Evolutionary conservation across 2,113 vertebrate genomes (phyloP).

Genomic region (Gorsachius goisagi): DNA sequence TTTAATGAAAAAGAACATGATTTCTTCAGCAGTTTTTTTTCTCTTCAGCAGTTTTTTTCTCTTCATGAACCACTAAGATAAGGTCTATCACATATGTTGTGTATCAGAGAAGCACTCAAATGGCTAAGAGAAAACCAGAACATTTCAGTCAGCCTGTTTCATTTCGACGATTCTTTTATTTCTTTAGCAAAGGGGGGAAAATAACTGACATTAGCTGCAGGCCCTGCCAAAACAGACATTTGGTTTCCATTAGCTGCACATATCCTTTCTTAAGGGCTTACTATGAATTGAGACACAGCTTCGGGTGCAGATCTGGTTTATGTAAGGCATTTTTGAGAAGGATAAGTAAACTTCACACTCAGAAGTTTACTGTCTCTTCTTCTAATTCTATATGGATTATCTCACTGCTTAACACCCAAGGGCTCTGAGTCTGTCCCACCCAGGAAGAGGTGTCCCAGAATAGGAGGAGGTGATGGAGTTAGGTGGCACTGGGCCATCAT

Average conservation of each 20-base stretch:
- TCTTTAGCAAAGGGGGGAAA: slow-evolving; percentile 23
- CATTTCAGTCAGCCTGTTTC: slow-evolving; percentile 28
- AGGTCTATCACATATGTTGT: slow-evolving; percentile 32
- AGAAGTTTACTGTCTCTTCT: background rate
- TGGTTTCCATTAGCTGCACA: slow-evolving; percentile 71
- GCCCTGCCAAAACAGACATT: slow-evolving; percentile 73
- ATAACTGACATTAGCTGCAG: slow-evolving; percentile 55
- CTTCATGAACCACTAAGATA: slow-evolving; percentile 24
- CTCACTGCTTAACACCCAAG: background rate
- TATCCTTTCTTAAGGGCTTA: slow-evolving; percentile 55
- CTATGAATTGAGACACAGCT: background rate
- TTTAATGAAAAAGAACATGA: slow-evolving; percentile 39
- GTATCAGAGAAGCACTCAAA: slow-evolving; percentile 52
- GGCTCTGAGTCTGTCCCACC: background rate
- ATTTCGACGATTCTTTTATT: slow-evolving; percentile 43
- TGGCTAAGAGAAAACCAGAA: slow-evolving; percentile 46
- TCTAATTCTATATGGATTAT: slow-evolving; percentile 6
- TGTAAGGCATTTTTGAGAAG: slow-evolving; percentile 37
- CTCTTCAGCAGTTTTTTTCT: slow-evolving; percentile 12
- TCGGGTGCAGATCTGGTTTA: slow-evolving; percentile 40
- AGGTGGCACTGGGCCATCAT: background rate
- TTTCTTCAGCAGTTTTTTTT: slow-evolving; percentile 28
- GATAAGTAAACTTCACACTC: slow-evolving; percentile 14
- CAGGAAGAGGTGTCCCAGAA: background rate
- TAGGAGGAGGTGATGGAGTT: background rate